Evolutionary conservation across 2,113 vertebrate genomes (phyloP).

Genomic region (Rhegmatorhina hoffmannsi): DNA sequence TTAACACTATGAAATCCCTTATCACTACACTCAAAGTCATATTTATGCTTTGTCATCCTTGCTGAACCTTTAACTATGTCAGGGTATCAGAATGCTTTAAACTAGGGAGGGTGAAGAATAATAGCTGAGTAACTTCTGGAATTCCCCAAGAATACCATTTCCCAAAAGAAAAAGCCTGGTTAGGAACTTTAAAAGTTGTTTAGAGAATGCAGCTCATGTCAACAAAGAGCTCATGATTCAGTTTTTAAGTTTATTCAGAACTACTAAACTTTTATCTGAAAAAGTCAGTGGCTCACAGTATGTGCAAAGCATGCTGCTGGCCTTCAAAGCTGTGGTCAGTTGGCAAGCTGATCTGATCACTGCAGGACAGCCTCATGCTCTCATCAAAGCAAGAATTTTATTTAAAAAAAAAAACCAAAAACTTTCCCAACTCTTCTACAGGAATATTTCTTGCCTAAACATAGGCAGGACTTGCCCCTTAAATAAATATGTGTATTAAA

Average conservation of each 20-base stretch:
- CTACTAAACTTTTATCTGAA: constrained; percentile 53
- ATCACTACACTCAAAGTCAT: neutral
- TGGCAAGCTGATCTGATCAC: constrained; percentile 70
- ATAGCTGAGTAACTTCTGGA: neutral
- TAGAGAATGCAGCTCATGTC: neutral
- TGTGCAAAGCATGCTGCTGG: constrained; percentile 13
- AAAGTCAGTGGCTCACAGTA: constrained; percentile 56
- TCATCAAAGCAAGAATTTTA: constrained; percentile 70
- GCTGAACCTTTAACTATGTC: neutral
- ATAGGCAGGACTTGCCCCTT: neutral
- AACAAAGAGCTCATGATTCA: constrained; percentile 27
- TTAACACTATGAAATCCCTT: neutral
- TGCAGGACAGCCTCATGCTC: constrained; percentile 53
- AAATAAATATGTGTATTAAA: constrained; percentile 60
- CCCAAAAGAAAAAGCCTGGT: neutral
- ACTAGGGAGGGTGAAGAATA: neutral
- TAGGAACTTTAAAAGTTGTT: neutral
- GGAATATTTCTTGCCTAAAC: constrained; percentile 54
- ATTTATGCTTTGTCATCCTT: neutral
- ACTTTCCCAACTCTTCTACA: constrained; percentile 8
- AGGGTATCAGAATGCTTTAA: neutral
- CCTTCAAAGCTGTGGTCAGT: constrained; percentile 62
- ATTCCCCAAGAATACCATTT: neutral
- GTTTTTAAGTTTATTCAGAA: constrained; percentile 59
- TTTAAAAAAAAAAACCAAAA: neutral